A percentile compares a stretch with the other conserved stretches of the same genome.
Conservation (phyloP, 2,797 vertebrate species). For the Spea hammondii region DNA sequence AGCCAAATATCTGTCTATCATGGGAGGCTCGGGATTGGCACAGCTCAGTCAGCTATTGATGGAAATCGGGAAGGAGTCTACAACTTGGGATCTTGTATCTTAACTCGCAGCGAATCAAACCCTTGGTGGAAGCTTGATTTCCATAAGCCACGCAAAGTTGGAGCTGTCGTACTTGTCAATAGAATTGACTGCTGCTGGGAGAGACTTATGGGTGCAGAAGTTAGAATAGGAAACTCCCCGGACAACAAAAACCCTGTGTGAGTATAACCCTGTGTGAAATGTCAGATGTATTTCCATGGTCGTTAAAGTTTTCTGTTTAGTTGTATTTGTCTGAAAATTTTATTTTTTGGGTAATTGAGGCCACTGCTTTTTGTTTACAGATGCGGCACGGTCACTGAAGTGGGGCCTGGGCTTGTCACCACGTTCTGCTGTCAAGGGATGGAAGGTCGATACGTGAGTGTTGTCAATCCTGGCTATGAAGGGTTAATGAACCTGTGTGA, state of each 20-base stretch:
- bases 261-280: background rate
- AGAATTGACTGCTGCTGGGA: conserved; percentile 20
- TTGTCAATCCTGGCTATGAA: conserved; percentile 31
- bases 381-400: conserved; percentile 34
- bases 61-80: background rate
- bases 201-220: background rate
- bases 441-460: conserved; percentile 25
- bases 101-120: background rate
- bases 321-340: background rate
- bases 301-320: background rate
- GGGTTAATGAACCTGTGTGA: conserved; percentile 37
- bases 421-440: conserved; percentile 31
- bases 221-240: conserved; percentile 8
- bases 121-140: conserved; percentile 30
- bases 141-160: conserved; percentile 1
- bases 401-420: background rate
- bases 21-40: background rate
- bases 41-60: background rate
- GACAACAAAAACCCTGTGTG: conserved; percentile 17
- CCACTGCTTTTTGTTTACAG: background rate
- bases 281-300: background rate
- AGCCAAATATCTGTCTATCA: conserved; percentile 10
- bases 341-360: background rate
- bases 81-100: background rate
- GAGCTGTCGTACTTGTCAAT: conserved; percentile 9